Base-by-base conservation (phyloP, 2,113 vertebrate genomes). In the Corythornis vintsioides region DNA sequence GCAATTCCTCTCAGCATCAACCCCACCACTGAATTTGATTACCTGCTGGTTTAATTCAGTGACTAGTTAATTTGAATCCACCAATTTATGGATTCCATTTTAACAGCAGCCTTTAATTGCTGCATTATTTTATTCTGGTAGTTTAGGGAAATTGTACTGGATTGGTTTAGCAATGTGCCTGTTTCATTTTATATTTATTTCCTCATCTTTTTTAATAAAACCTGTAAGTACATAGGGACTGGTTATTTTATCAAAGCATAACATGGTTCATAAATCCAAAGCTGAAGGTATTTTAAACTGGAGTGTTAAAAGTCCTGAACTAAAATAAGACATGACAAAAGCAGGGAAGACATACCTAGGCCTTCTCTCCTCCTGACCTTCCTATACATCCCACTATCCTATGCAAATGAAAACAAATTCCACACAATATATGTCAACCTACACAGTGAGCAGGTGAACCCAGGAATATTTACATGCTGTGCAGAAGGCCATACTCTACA, bases 31-130 rank as follows among this genome's bases (percentile, higher is more conserved):
- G 57, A 50, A 80, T 83, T 76, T 57, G 69, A 86, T 89, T 86
- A 89, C 53, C 84, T 89, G 47, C 35, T 75, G 57, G 60, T 85
- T 91, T 91, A 88, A 93, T 82, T 55, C 74, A 66, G 76, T 8
- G 33, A 94, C 78, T 20, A 60, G 71, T 91, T 91, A 82, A 91
- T 88, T 70, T 83, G 81, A 86, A 83, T 83, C 31, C 64, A 55
- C 73, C n/a, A 59, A 92, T 69, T 87, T 80, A 87, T 64, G 55
- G 64, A 40, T 55, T 80, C 69, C 28, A 53, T 50, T 92, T 64
- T 75, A 83, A 80, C 7, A 71, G 64, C 85, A 91, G 77, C 40
- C 63, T 79, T 52, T 80, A 77, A 86, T 66, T 67, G 73, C 60
- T 45, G 53, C 64, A 76, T 83, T 89, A 64, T 79, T 91, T 69